Evolutionary conservation across 2,113 vertebrate species (phyloP).

Genomic region (Poeciliopsis prolifica): DNA sequence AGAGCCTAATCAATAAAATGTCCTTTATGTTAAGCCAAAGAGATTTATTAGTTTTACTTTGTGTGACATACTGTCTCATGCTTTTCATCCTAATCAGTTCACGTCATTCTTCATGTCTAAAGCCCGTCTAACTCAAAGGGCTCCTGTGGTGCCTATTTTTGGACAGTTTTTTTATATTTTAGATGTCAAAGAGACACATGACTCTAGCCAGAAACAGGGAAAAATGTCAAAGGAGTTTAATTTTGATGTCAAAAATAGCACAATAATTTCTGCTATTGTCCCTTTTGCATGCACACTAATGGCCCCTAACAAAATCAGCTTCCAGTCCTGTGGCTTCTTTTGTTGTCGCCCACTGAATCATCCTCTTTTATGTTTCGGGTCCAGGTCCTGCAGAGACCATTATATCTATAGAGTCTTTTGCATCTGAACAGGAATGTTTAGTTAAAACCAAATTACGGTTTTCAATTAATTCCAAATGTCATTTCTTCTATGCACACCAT

Average conservation of each 20-base stretch:
- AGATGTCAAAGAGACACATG: background rate
- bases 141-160: slow-evolving; percentile 5
- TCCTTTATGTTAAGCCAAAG: background rate
- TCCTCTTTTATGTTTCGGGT: background rate
- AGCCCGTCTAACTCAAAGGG: background rate
- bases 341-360: background rate
- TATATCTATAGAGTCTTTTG: background rate
- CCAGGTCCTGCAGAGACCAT: background rate
- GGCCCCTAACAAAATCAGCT: background rate
- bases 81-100: background rate
- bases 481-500: background rate
- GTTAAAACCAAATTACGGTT: background rate
- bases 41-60: background rate
- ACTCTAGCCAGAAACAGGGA: background rate
- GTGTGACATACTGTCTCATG: background rate
- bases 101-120: background rate
- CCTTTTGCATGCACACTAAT: background rate
- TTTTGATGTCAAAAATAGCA: background rate
- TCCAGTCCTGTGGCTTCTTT: background rate
- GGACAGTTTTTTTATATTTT: background rate
- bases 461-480: background rate
- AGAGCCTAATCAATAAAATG: background rate
- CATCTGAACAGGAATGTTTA: background rate
- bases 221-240: background rate
- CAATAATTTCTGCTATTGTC: background rate